phyloP scores from a whole-genome alignment of 2,888 invertebrate genomes.

The Oeneis ivallda region DNA sequence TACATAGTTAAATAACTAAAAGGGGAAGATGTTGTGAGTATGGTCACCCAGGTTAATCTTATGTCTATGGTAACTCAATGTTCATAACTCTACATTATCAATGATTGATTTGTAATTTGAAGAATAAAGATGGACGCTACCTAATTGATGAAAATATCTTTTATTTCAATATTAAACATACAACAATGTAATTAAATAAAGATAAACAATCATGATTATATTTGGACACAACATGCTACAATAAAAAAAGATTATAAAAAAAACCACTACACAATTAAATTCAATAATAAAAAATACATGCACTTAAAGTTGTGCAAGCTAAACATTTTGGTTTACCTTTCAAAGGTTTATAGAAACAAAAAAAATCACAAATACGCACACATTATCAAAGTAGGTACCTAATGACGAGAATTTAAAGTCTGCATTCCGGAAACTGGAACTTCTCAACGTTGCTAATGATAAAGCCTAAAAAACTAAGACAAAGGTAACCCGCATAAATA shows the following conservation, averaged over 20 bases:
- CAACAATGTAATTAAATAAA: no score
- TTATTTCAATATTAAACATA: no score
- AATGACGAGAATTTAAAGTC: not conserved
- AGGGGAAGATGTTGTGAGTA: no score
- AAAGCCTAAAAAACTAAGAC: not conserved
- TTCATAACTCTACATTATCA: no score
- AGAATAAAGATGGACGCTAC: no score
- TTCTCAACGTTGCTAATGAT: not conserved
- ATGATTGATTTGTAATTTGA: no score
- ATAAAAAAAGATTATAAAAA: not conserved
- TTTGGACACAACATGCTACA: not conserved
- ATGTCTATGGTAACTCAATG: no score
- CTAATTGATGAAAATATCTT: no score
- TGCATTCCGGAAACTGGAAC: not conserved
- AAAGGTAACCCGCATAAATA: not conserved
- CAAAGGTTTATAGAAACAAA: not conserved
- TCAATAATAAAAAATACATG: not conserved
- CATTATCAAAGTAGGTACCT: not conserved
- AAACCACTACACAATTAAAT: constrained; percentile 7
- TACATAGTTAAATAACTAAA: no score
- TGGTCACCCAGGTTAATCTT: no score
- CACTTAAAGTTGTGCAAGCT: constrained; percentile 7
- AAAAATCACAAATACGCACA: not conserved
- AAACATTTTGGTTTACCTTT: not conserved
- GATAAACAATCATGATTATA: not conserved